Evolutionary conservation across 2,888 invertebrate genomes (phyloP).

Genomic region (Polydrusus cervinus): DNA sequence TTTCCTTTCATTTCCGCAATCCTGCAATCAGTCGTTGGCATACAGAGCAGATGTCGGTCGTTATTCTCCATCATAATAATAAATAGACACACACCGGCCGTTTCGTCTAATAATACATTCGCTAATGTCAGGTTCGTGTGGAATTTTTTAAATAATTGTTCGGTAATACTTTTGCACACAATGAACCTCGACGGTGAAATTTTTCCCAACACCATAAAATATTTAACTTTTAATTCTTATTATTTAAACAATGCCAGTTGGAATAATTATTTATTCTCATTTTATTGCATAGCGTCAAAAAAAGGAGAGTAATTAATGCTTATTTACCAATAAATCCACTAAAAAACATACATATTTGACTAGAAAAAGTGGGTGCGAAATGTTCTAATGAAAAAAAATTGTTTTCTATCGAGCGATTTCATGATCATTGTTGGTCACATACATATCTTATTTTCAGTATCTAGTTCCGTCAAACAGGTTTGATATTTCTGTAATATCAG

Average conservation of each 20-base stretch:
- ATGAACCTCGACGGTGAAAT: neutral
- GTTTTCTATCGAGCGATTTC: too few relatives aligned
- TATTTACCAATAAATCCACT: too few relatives aligned
- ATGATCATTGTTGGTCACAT: neutral
- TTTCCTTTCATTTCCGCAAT: constrained; percentile 37
- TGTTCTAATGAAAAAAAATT: too few relatives aligned
- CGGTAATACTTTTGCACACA: constrained; percentile 4
- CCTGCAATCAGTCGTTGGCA: constrained; percentile 12
- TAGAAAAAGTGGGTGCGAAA: too few relatives aligned
- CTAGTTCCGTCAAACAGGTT: constrained; percentile 8
- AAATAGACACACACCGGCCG: constrained; percentile 5
- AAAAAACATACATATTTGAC: too few relatives aligned
- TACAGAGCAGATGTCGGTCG: constrained; percentile 4
- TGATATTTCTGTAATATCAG: constrained; percentile 7
- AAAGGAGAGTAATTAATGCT: too few relatives aligned
- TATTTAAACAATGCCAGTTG: neutral
- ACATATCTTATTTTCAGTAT: neutral
- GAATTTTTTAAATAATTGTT: constrained; percentile 25
- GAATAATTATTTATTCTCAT: neutral
- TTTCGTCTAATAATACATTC: constrained; percentile 24
- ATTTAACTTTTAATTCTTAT: neutral
- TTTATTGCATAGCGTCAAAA: too few relatives aligned
- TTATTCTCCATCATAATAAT: constrained; percentile 14
- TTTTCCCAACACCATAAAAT: constrained; percentile 4
- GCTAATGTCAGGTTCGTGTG: constrained; percentile 23